Base-by-base conservation (phyloP, 2,797 vertebrate species). In the Hipposideros larvatus region DNA sequence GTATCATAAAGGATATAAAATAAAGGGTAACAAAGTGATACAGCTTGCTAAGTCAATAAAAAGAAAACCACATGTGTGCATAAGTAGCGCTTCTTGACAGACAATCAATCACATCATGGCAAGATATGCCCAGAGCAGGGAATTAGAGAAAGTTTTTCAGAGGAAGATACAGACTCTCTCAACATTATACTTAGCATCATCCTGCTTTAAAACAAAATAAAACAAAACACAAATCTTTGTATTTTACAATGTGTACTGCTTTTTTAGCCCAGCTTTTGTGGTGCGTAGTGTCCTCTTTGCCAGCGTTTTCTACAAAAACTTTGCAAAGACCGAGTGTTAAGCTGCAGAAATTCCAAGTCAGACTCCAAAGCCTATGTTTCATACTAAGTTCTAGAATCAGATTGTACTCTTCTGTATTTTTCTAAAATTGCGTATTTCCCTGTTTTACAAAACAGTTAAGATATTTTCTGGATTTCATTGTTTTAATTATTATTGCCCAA, bases 281-380 rank as follows among this genome's bases (percentile, higher is more conserved):
- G 28, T 75, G 43, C 7, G 26, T 31, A 55, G 53, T 61, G 5
- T 92, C 4, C 73, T 90, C 73, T 78, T 63, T 59, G 55, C 51
- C 18, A 61, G 37, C 78, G 48, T 75, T 95, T 92, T 41, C 16
- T 43, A 9, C 31, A 90, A 85, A 94, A 26, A 90, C 24, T 91
- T 93, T 41, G 31, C 86, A 94, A 90, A 93, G 65, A 57, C 51
- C 22, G 22, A 11, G 13, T 84, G 80, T 87, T 94, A 92, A 63
- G 37, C 66, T 90, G 9, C 28, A 90, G 48, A 97, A 95, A 95
- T 91, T 80, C 41, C 51, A 95, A 90, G 70, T 75, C 57, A 77
- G 41, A 55, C 34, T 91, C n/a, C 55, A 82, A 84, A 96, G 61
- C 4, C 31, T 46, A 43, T 95, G 16, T 70, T 63, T 75, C 43